Conservation (phyloP, 2,797 vertebrate genomes). For the Halcyon leucocephala region DNA sequence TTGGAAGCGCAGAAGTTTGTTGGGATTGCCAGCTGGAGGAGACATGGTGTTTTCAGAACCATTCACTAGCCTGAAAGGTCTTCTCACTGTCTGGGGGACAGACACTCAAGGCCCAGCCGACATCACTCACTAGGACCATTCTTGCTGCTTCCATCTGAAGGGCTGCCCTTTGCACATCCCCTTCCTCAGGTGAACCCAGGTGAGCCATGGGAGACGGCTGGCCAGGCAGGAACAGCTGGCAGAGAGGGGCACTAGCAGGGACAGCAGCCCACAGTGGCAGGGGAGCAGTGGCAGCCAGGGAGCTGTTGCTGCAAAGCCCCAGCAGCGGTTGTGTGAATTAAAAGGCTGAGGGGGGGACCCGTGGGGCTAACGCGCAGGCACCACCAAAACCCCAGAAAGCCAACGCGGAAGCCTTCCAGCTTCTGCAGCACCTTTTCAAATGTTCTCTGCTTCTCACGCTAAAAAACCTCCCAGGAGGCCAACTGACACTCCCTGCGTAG, state of each 20-base stretch:
- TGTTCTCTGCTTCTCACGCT: neutral
- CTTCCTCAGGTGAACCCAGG: no score
- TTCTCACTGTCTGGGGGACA: neutral
- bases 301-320: neutral
- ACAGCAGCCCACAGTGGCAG: rapidly evolving
- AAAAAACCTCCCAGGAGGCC: neutral
- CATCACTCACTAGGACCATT: rapidly evolving
- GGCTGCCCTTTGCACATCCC: no score
- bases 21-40: no score
- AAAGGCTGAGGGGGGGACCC: no score
- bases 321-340: neutral
- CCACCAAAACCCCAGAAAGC: neutral
- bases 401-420: rapidly evolving
- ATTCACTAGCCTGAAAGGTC: neutral
- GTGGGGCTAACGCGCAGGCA: neutral
- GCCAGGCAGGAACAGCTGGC: no score
- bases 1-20: no score
- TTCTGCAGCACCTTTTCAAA: rapidly evolving
- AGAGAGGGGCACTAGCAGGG: rapidly evolving
- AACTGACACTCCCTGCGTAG: neutral
- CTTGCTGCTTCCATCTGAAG: no score
- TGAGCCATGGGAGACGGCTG: no score
- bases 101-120: neutral
- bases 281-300: neutral
- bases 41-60: neutral